Evolutionary conservation across 1,140 invertebrate species (phyloP).

Genomic region (Tyrophagus putrescentiae): DNA sequence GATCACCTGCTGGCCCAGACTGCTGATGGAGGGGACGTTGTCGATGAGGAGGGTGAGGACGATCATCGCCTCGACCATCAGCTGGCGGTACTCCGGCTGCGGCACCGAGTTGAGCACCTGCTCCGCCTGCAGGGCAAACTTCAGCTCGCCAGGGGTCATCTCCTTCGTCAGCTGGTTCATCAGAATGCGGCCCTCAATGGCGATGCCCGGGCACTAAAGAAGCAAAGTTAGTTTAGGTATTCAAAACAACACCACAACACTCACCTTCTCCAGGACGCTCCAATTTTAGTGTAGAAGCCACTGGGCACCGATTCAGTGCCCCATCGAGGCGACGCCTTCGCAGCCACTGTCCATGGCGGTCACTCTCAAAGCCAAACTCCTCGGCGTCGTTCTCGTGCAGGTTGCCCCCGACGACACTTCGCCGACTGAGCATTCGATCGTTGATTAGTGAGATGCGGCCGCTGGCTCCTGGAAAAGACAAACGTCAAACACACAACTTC

Average conservation of each 20-base stretch:
- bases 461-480: constrained; percentile 25
- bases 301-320: constrained; percentile 84
- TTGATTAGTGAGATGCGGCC: constrained; percentile 24
- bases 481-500: constrained; percentile 4
- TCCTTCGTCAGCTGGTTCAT: constrained; percentile 81
- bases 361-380: constrained; percentile 39
- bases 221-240: too few species aligned
- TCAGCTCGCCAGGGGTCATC: constrained; percentile 96
- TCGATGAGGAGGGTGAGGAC: constrained; percentile 79
- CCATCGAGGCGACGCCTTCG: constrained; percentile 81
- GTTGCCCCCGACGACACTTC: constrained; percentile 28
- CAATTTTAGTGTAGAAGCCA: constrained; percentile 92
- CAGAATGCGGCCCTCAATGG: constrained; percentile 73
- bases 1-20: constrained; percentile 63
- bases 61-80: constrained; percentile 94
- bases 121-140: constrained; percentile 94
- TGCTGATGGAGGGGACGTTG: constrained; percentile 53
- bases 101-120: constrained; percentile 92
- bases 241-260: constrained; percentile 20
- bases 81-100: constrained; percentile 92
- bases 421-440: constrained; percentile 22
- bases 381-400: constrained; percentile 27
- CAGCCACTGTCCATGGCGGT: constrained; percentile 92
- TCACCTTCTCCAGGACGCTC: constrained; percentile 63
- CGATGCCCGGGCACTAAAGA: constrained; percentile 70